Evolutionary conservation across 2,797 vertebrate species (phyloP), one percentile per base, ranked within the genome.

Genomic region (Channa striata): DNA sequence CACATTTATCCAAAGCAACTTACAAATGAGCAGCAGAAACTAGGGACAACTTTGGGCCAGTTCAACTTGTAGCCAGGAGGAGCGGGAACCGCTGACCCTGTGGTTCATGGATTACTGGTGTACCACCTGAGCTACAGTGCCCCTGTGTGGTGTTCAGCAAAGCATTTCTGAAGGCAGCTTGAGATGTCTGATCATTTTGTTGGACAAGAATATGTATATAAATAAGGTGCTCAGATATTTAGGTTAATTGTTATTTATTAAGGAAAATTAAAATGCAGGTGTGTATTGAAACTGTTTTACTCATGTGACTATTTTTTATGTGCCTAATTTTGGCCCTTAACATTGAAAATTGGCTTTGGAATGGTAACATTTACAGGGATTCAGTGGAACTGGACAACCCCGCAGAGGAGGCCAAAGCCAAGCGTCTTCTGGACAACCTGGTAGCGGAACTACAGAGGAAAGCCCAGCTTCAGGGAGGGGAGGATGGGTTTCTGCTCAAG

Each of bases 351-450:
- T 51, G 12, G 4, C 12, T 40, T 56, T 30, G 0, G 8, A 48
- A 11, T 33, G 30, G 16, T 49, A 33, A 36, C 44, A 12, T 48
- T 59, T 7, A 36, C 7, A 99, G 97, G 97, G 97, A 99, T 81
- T 94, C 96, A 11, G 95, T 99, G 51, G 97, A 98, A 87, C 89
- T 97, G 64, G 97, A 99, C 84, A 98, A 96, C 88, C 96, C 96
- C 46, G 94, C 96, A 69, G 97, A 99, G 74, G 96, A 96, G 54
- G 91, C 96, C 84, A 97, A 97, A 86, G 97, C 97, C 19, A 95
- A 97, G 49, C 95, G 95, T 80, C 91, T 98, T 80, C 90, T 98
- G 77, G 97, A 98, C 63, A 95, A 92, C 57, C 93, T 95, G 81
- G 93, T 96, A 50, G 92, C 94, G 19, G 97, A 95, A 80, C 88